Evolutionary conservation across 1,140 invertebrate species (phyloP).

Genomic region (Cephus cinctus): DNA sequence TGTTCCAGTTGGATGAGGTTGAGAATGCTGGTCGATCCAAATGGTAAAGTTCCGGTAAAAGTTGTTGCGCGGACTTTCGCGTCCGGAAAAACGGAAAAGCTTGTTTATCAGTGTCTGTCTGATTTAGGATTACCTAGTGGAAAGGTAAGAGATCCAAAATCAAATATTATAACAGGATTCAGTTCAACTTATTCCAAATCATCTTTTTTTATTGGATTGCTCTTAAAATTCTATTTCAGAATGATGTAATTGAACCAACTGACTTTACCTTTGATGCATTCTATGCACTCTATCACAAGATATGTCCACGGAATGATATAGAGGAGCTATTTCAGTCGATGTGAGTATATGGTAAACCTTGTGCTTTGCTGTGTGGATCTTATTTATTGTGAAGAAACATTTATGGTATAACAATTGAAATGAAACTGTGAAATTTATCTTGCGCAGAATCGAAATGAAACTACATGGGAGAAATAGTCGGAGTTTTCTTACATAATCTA

Average conservation of each 20-base stretch:
- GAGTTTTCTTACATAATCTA: not conserved
- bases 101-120: constrained; percentile 95
- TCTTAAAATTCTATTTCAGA: constrained; percentile 53
- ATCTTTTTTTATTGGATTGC: not conserved
- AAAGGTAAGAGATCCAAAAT: constrained; percentile 67
- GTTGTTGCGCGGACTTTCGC: constrained; percentile 97
- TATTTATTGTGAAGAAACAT: too few relatives aligned
- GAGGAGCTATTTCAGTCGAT: constrained; percentile 96
- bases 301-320: constrained; percentile 98
- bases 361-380: too few relatives aligned
- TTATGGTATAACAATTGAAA: not conserved
- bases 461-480: not conserved
- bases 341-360: too few relatives aligned
- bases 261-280: constrained; percentile 99
- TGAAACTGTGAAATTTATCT: not conserved
- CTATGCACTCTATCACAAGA: constrained; percentile 97
- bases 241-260: constrained; percentile 91
- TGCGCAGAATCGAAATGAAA: not conserved
- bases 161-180: constrained; percentile 6
- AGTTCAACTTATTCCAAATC: not conserved
- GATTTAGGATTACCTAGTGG: constrained; percentile 93
- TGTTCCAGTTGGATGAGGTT: constrained; percentile 94
- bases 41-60: constrained; percentile 95
- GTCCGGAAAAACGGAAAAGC: constrained; percentile 96
- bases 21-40: constrained; percentile 87